Evolutionary conservation across 2,113 vertebrate species (phyloP).

Genomic region (Coturnix japonica): DNA sequence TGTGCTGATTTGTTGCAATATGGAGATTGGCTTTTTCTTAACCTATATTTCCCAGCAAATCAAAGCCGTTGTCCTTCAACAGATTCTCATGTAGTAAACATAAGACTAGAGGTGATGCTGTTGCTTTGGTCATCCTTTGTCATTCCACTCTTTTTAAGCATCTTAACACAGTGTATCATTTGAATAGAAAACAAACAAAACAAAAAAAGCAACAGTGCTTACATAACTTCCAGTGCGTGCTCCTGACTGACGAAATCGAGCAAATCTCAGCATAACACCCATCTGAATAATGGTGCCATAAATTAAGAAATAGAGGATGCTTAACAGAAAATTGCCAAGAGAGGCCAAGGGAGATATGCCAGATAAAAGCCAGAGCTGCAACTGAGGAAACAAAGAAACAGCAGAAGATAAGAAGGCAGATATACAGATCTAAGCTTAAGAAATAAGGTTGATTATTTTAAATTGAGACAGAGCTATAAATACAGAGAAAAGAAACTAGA

Average conservation of each 20-base stretch:
- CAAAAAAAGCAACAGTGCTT: neutral
- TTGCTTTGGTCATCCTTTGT: neutral
- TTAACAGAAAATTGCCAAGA: conserved; percentile 53
- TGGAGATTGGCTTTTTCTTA: neutral
- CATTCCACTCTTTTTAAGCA: neutral
- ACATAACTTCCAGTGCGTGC: neutral
- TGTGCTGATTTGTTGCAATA: neutral
- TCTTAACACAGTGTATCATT: neutral
- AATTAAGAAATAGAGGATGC: conserved; percentile 26
- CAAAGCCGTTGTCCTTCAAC: neutral
- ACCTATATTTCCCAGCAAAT: neutral
- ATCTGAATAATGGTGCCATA: neutral
- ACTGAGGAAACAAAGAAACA: conserved; percentile 42
- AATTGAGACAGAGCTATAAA: conserved; percentile 17
- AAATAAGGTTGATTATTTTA: conserved; percentile 48
- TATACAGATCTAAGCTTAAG: conserved; percentile 11
- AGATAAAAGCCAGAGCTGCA: conserved; percentile 37
- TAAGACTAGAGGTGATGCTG: neutral
- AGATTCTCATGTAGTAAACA: neutral
- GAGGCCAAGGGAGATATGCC: conserved; percentile 12
- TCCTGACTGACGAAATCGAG: neutral
- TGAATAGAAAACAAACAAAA: neutral
- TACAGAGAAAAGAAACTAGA: conserved; percentile 2
- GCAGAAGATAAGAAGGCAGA: conserved; percentile 31
- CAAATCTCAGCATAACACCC: neutral